Evolutionary conservation across 2,113 vertebrate species (phyloP).

Genomic region (Chloebia gouldiae): DNA sequence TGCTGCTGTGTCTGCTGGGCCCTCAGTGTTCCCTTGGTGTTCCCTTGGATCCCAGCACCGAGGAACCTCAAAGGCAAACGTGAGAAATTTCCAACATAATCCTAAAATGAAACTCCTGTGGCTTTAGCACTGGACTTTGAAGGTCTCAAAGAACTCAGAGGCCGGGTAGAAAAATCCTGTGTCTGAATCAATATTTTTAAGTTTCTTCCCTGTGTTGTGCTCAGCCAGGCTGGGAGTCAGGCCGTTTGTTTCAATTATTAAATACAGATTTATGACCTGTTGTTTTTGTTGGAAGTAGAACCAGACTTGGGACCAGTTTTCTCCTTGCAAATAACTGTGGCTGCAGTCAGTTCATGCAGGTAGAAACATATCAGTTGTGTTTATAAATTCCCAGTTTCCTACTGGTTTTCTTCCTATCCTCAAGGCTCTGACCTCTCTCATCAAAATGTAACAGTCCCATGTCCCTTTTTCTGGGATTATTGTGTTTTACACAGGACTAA

Average conservation of each 20-base stretch:
- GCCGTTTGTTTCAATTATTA: constrained; percentile 59
- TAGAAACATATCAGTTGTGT: accelerated
- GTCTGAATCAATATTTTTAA: constrained; percentile 18
- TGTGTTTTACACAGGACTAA: neutral
- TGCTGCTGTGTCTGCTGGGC: neutral
- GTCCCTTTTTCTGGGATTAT: neutral
- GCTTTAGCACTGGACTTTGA: neutral
- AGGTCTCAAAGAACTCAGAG: constrained; percentile 13
- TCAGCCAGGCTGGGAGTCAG: constrained; percentile 30
- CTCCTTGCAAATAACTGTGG: neutral
- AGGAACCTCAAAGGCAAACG: neutral
- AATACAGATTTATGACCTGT: constrained; percentile 49
- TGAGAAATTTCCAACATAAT: neutral
- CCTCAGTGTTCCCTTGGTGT: neutral
- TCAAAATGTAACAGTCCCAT: neutral
- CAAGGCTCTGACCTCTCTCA: neutral
- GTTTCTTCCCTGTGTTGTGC: neutral
- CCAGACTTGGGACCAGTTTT: constrained; percentile 10
- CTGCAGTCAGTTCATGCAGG: neutral
- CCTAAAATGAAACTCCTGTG: neutral
- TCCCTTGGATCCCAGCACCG: neutral
- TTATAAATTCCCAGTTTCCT: neutral
- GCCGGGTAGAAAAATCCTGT: neutral
- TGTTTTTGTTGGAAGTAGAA: constrained; percentile 46
- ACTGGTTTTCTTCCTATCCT: neutral